Evolutionary conservation across 2,888 invertebrate genomes (phyloP), one percentile per base, ranked within the genome.

Genomic region (Smittia sp.): DNA sequence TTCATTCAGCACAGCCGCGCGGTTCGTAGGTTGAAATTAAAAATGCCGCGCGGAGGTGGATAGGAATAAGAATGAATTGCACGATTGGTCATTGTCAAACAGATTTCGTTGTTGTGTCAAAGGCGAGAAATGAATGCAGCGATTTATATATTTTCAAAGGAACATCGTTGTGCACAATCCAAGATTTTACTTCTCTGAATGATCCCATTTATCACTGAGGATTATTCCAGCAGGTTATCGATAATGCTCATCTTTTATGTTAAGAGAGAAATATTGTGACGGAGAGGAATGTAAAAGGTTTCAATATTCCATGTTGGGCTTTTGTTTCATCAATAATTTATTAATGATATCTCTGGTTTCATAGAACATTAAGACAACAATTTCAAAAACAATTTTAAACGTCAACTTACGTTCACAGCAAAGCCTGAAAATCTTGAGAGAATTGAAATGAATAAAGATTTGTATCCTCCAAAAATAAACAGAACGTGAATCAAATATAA

Each of bases 81-180:
- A 58, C 15, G 22, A 4, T 58, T 58, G 20, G 9, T 2, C 22
- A 58, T 58, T 58, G 58, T 58, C 22, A 11, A n/a, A 65, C n/a
- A 69, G 41, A 52, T 15, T 24, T 69, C 68, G 52, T 69, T 69
- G 68, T 69, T 46, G 22, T 52, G 68, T 69, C 68, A 46, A 24
- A 20, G 15, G 1, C 15, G 20, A 67, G 38, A 67, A 67, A 39
- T 39, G 39, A 39, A 20, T 67, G 38, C 39, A 67, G 46, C 68
- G 52, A 69, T 52, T 69, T 69, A 69, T 69, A 52, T 11, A 69
- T 6, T 69, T 69, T 69, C 52, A 52, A 69, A 69, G n/a, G 46
- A 20, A 18, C 52, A 58, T 58, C 22, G 58, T 22, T 58, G 7
- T 58, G n/a, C 2, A 38, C 38, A 39, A 7, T n/a, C 6, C 13